phyloP scores from a whole-genome alignment of 2,888 invertebrate genomes.

The Drosophila borealis region DNA sequence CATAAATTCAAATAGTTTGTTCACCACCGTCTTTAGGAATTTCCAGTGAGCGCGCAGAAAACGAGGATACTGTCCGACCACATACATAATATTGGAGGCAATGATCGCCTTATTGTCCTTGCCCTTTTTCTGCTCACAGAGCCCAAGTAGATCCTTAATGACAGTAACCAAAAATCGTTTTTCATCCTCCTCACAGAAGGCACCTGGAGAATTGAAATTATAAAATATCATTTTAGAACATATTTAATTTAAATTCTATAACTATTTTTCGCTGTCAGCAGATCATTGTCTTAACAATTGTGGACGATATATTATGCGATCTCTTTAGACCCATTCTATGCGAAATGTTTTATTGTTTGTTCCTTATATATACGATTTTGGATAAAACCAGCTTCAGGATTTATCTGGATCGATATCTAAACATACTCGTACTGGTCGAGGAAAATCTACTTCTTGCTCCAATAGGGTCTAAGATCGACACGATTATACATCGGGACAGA shows the following conservation, averaged over 20 bases:
- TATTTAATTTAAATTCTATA: neutral
- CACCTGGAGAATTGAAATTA: slow-evolving; percentile 83
- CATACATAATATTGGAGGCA: slow-evolving; percentile 99
- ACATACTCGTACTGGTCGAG: no score
- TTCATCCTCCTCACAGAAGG: slow-evolving; percentile 99
- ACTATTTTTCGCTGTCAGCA: neutral
- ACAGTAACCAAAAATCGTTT: slow-evolving; percentile 99
- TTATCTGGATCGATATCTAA: no score
- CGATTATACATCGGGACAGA: no score
- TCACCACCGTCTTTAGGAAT: slow-evolving; percentile 99
- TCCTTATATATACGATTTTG: neutral
- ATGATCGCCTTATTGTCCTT: slow-evolving; percentile 99
- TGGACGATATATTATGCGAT: no score
- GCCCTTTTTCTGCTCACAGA: slow-evolving; percentile 98
- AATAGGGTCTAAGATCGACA: no score
- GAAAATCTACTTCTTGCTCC: no score
- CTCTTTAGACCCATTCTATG: no score
- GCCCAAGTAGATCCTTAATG: slow-evolving; percentile 97
- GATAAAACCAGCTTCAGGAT: neutral
- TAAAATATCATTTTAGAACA: neutral
- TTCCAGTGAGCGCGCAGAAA: slow-evolving; percentile 99
- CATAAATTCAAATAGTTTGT: slow-evolving; percentile 99
- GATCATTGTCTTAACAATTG: no score
- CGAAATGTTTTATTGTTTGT: no score
- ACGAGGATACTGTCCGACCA: slow-evolving; percentile 99